Evolutionary conservation across 2,113 vertebrate species (phyloP), one percentile per base, ranked within the genome.

Genomic region (Nymphicus hollandicus): DNA sequence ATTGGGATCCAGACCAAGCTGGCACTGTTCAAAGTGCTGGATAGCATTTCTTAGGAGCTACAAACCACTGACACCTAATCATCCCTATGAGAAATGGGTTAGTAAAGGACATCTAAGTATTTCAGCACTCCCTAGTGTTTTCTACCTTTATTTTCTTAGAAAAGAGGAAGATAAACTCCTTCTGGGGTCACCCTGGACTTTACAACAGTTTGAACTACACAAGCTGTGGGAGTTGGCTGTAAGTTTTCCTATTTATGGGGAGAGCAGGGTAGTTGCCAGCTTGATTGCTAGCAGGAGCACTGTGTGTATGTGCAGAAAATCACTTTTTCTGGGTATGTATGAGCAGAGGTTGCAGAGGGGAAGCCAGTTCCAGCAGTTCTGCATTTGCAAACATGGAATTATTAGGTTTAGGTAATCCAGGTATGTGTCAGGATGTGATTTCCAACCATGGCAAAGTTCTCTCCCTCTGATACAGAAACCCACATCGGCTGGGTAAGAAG

Each of bases 301-400:
- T 7, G 16, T 1, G 10, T 11, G 65, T 66, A 17, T 49, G 17
- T 3, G 2, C 69, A 87, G 77, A 91, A 73, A 89, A 3, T 3
- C 29, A 2, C 41, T 24, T 89, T 91, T 79, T 44, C 33, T 19
- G 47, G 11, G 47, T 28, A 1, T 17, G 19, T 43, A 71, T 58
- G 86, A 71, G 80, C 70, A 73, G 50, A 56, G 74, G 10, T 33
- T n/a, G 18, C 33, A 13, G 61, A 28, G 0, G 0, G 0, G 61
- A 79, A 74, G 41, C 18, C 8, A 1, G 18, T 20, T 44, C 14
- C 1, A 1, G 53, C 47, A 43, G 17, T 16, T 78, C 79, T 16
- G 33, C 18, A 15, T 58, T 50, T 46, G 72, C 53, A 81, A 73
- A 16, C 0, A 0, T 0, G 0, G 68, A 19, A 60, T 80, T 39